These are phyloP conservation scores for Ylistrum balloti DNA, from an alignment of 1,140 invertebrate genomes.

Conservation along the genomic window DNA sequence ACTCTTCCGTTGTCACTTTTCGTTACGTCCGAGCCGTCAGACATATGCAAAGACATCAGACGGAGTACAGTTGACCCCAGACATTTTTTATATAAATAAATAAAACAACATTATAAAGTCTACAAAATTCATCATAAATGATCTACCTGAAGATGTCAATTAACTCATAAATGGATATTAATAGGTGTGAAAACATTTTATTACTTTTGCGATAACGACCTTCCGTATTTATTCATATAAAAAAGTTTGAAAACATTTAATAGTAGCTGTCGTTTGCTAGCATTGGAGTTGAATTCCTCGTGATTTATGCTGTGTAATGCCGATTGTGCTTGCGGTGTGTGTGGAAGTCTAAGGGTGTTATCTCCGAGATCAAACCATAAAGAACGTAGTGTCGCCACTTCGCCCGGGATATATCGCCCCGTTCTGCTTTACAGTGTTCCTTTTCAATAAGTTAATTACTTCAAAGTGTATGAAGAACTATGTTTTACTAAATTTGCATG, in stretches of 20 bases:
- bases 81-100: background rate
- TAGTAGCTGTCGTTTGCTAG: background rate
- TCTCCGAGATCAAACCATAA: slow-evolving; percentile 14
- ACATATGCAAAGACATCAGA: background rate
- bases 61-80: background rate
- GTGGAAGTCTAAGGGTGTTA: background rate
- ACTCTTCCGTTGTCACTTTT: background rate
- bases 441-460: slow-evolving; percentile 36
- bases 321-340: background rate
- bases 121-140: background rate
- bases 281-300: slow-evolving; percentile 17
- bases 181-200: slow-evolving; percentile 39
- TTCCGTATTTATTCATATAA: slow-evolving; percentile 1
- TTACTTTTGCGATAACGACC: background rate
- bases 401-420: background rate
- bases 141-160: slow-evolving; percentile 29
- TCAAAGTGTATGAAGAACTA: background rate
- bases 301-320: slow-evolving; percentile 38
- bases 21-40: background rate
- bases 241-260: slow-evolving; percentile 27
- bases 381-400: background rate
- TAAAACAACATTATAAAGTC: background rate
- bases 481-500: slow-evolving; percentile 14
- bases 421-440: background rate
- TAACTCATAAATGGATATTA: slow-evolving; percentile 12